These are phyloP conservation scores for Brachypodius melanocephalos DNA, from an alignment of 2,113 vertebrate genomes.

Conservation along the genomic window DNA sequence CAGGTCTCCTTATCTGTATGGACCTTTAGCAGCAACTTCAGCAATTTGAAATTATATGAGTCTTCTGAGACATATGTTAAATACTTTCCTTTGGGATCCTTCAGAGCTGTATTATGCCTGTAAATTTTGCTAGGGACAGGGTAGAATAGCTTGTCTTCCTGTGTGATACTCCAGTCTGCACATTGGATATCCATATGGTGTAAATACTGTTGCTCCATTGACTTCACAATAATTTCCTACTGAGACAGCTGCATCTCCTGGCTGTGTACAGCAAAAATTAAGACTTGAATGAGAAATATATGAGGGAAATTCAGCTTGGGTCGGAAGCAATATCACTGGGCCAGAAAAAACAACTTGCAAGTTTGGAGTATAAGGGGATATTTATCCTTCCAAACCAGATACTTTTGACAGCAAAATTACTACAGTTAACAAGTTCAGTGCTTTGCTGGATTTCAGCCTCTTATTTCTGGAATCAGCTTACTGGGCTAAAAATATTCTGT, in stretches of 20 bases:
- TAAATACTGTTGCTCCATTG: background rate
- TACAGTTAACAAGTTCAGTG: background rate
- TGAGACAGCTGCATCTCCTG: slow-evolving; percentile 28
- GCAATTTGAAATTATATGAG: background rate
- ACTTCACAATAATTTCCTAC: slow-evolving; percentile 12
- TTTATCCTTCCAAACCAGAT: background rate
- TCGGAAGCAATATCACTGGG: background rate
- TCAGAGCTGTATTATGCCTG: background rate
- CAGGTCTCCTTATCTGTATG: background rate
- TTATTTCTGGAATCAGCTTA: background rate
- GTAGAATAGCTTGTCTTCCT: background rate
- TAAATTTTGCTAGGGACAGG: background rate
- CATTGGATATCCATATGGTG: background rate
- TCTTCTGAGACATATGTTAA: background rate
- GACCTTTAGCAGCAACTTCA: background rate
- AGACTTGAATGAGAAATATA: background rate
- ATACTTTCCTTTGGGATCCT: background rate
- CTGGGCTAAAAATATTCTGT: background rate
- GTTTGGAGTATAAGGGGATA: background rate
- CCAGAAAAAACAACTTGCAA: background rate
- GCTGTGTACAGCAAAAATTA: background rate
- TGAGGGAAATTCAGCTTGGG: background rate
- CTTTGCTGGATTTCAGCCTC: background rate
- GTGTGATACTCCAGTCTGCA: background rate
- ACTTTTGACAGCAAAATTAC: background rate